Evolutionary conservation across 92 coral and sea anemone species (phyloP).

Genomic region (Siderastrea siderea): DNA sequence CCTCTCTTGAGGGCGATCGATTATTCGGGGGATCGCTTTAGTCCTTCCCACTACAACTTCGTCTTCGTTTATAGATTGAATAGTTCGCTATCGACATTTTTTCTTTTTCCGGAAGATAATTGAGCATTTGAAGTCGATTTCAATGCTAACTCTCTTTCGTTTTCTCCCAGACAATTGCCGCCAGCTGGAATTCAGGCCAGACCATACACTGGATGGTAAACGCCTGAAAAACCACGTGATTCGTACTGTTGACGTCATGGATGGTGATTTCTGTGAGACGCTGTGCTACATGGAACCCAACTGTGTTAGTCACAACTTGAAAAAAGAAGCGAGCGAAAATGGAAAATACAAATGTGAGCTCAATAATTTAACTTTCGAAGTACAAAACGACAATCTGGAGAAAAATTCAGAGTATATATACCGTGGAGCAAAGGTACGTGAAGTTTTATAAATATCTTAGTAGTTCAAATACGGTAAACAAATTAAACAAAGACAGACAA

Average conservation of each 20-base stretch:
- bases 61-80: too few species aligned
- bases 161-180: not conserved
- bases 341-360: slow-evolving; percentile 16
- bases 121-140: too few species aligned
- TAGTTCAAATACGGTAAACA: too few species aligned
- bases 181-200: not conserved
- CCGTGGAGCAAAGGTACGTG: slow-evolving; percentile 12
- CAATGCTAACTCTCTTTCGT: not conserved
- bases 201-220: not conserved
- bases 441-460: too few species aligned
- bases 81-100: too few species aligned
- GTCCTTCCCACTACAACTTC: too few species aligned
- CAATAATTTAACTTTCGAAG: slow-evolving; percentile 27
- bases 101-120: too few species aligned
- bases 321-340: not conserved
- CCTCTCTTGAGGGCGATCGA: too few species aligned
- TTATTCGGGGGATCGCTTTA: too few species aligned
- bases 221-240: slow-evolving; percentile 19
- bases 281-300: slow-evolving; percentile 21
- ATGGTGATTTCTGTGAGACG: slow-evolving; percentile 8
- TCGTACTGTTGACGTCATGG: not conserved
- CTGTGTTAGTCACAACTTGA: slow-evolving; percentile 21
- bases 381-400: not conserved
- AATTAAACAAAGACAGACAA: too few species aligned
- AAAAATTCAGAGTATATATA: not conserved